phyloP scores from a whole-genome alignment of 2,113 vertebrate genomes.

The Coptodon rendalli region DNA sequence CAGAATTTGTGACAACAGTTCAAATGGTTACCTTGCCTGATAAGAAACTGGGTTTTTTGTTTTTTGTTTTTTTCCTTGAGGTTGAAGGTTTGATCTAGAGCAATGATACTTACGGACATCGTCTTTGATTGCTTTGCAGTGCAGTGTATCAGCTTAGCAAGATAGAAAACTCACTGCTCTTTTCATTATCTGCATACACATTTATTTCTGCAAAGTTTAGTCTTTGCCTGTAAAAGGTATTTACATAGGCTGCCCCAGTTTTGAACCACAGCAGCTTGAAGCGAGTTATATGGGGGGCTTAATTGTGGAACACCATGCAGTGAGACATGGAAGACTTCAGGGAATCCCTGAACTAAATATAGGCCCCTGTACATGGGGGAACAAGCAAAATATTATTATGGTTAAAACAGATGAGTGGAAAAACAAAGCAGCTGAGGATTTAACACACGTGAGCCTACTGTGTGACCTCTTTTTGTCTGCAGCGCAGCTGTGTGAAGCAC shows the following conservation, averaged over 20 bases:
- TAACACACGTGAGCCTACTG: constrained; percentile 7
- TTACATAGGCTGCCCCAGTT: neutral
- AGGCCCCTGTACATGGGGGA: constrained; percentile 29
- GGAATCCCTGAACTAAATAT: constrained; percentile 53
- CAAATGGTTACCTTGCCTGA: neutral
- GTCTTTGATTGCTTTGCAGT: neutral
- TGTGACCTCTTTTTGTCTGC: constrained; percentile 18
- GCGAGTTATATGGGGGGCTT: neutral
- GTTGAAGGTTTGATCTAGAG: neutral
- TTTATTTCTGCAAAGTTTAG: neutral
- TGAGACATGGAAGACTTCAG: constrained; percentile 21
- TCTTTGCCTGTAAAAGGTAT: neutral
- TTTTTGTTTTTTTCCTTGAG: neutral
- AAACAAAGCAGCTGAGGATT: constrained; percentile 35
- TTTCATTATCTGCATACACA: neutral
- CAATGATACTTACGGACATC: neutral
- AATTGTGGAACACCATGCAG: neutral
- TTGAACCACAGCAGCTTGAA: constrained; percentile 1
- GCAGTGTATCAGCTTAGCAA: neutral
- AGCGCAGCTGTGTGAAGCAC: constrained; percentile 15
- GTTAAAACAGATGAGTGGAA: constrained; percentile 33
- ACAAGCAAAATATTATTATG: constrained; percentile 29
- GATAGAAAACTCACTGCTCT: neutral
- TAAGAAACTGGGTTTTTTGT: neutral
- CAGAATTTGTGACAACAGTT: neutral